These are phyloP conservation scores for Cosmia pyralina DNA, from an alignment of 2,888 invertebrate species.

Conservation along the genomic window DNA sequence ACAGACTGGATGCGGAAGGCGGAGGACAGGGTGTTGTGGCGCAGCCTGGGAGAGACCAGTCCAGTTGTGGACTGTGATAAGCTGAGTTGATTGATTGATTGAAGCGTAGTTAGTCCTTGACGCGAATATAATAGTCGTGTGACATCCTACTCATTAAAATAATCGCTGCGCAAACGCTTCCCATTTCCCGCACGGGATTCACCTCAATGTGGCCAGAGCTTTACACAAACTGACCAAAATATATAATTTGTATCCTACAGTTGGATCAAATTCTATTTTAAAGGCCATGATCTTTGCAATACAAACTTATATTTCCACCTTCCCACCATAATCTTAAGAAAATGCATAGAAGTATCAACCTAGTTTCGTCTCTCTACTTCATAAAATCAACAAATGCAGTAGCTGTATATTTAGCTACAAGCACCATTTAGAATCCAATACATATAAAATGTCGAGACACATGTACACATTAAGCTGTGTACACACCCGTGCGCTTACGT, in stretches of 20 bases:
- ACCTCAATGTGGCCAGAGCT: background rate
- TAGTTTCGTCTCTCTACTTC: background rate
- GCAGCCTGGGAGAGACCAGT: too few relatives aligned
- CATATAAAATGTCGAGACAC: conserved; percentile 12
- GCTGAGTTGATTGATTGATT: too few relatives aligned
- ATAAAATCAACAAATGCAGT: conserved; percentile 7
- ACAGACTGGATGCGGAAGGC: too few relatives aligned
- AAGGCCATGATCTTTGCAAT: too few relatives aligned
- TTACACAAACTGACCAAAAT: background rate
- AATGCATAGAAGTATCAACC: background rate
- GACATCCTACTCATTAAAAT: background rate
- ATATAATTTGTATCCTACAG: too few relatives aligned
- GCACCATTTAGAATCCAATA: conserved; percentile 32
- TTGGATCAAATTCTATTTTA: too few relatives aligned
- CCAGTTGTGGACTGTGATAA: too few relatives aligned
- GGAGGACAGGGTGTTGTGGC: too few relatives aligned
- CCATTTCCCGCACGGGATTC: background rate
- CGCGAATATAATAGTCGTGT: too few relatives aligned
- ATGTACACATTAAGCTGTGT: background rate
- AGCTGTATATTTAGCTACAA: background rate
- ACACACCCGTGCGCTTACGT: background rate
- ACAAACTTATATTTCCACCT: too few relatives aligned
- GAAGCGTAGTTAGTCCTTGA: too few relatives aligned
- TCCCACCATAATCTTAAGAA: background rate
- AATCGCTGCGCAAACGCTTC: background rate